phyloP scores from a whole-genome alignment of 1,140 invertebrate genomes.

The Campoletis sonorensis region DNA sequence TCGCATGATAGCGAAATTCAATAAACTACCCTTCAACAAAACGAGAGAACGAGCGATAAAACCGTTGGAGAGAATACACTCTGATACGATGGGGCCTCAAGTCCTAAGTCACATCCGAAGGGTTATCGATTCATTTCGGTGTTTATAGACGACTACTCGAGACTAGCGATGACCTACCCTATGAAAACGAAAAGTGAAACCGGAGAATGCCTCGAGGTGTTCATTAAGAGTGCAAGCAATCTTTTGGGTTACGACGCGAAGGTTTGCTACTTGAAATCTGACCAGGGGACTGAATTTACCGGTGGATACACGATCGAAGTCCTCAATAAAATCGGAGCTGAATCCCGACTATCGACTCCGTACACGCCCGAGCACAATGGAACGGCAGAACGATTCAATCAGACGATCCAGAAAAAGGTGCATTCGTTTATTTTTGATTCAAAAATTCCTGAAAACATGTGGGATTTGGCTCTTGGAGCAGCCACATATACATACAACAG shows the following conservation, averaged over 20 bases:
- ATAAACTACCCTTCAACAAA: no score
- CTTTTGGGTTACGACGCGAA: constrained; percentile 37
- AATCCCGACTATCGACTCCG: constrained; percentile 26
- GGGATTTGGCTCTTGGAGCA: constrained; percentile 32
- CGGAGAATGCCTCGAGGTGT: constrained; percentile 23
- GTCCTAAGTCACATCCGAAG: constrained; percentile 38
- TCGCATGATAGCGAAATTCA: constrained; percentile 37
- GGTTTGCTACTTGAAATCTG: constrained; percentile 38
- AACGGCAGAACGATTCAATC: constrained; percentile 29
- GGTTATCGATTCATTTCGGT: constrained; percentile 42
- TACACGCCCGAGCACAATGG: constrained; percentile 37
- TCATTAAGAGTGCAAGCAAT: constrained; percentile 38
- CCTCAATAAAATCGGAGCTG: constrained; percentile 29
- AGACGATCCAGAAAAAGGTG: constrained; percentile 37
- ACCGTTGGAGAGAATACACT: constrained; percentile 36
- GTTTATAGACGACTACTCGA: constrained; percentile 45
- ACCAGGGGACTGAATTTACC: constrained; percentile 45
- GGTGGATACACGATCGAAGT: constrained; percentile 42
- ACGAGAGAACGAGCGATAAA: constrained; percentile 27
- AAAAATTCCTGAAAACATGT: constrained; percentile 43
- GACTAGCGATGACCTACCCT: constrained; percentile 41
- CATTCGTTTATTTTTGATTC: constrained; percentile 31
- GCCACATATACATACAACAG: constrained; percentile 32
- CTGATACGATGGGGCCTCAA: constrained; percentile 39
- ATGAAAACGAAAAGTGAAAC: constrained; percentile 42